phyloP scores from a whole-genome alignment of 2,888 invertebrate genomes.

The Magallana nippona region DNA sequence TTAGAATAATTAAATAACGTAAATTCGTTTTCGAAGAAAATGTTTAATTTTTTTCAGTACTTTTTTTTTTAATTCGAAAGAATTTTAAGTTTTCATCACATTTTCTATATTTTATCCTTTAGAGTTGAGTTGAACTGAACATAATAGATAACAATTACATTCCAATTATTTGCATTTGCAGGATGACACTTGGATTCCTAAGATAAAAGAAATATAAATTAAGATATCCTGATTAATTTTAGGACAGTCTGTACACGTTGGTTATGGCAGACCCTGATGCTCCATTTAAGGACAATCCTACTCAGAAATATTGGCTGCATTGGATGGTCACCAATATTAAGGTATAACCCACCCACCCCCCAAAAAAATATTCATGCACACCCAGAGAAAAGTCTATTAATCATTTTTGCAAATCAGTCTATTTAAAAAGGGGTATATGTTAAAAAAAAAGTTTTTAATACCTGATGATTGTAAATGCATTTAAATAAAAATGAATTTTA shows the following conservation, averaged over 20 bases:
- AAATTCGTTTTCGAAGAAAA: too few relatives aligned
- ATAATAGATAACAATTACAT: too few relatives aligned
- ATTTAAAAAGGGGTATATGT: background rate
- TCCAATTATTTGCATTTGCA: too few relatives aligned
- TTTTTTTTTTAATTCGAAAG: too few relatives aligned
- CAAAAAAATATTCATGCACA: background rate
- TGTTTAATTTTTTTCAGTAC: too few relatives aligned
- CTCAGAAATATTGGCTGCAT: conserved; percentile 36
- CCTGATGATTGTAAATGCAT: background rate
- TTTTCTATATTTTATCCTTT: too few relatives aligned
- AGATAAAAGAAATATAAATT: background rate
- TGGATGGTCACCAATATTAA: conserved; percentile 37
- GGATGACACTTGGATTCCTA: too few relatives aligned
- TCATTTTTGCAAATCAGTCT: too few relatives aligned
- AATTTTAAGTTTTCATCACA: too few relatives aligned
- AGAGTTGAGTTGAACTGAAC: too few relatives aligned
- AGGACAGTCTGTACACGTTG: conserved; percentile 34
- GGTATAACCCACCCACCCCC: background rate
- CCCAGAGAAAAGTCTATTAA: background rate
- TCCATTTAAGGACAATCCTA: background rate
- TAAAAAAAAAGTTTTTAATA: background rate
- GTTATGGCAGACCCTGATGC: conserved; percentile 46
- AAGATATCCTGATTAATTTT: background rate
- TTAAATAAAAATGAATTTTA: too few relatives aligned
- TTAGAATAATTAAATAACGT: too few relatives aligned